Evolutionary conservation across 2,888 invertebrate species (phyloP), one percentile per base, ranked within the genome.

Genomic region (Sarcophaga subvicina): DNA sequence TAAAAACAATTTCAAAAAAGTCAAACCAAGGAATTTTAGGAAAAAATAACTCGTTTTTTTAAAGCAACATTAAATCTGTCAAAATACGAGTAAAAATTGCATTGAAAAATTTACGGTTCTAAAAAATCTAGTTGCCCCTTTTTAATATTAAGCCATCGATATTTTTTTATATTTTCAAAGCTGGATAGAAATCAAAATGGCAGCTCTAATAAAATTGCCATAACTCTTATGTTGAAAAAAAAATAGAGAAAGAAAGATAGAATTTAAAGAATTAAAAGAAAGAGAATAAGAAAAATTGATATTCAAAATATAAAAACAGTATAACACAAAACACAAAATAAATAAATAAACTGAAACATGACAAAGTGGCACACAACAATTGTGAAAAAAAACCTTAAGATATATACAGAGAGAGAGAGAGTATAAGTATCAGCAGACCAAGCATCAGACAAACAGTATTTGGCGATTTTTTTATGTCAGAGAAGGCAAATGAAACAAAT

Each of bases 181-280:
- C 79, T 82, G 82, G 79, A 86, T 25, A 76, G 63, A 79, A 86
- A 76, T 82, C 82, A 79, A 79, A 86, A 70, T 70, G 67, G 49
- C 79, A 82, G 76, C 62, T 47, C 82, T 79, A 85, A 85, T 82
- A 82, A 76, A 86, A 75, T 86, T 66, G 73, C 75, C 62, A 70
- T 81, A 82, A 81, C 75, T 78, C 71, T 73, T 72, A 62, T 80
- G 75, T 49, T 66, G 47, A 62, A 67, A 37, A 71, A n/a, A 27
- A 37, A 59, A 76, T 47, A 66, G 3, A 5, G 6, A 60, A 45
- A 47, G 37, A 75, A 22, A 17, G 54, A 47, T 27, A 25, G 59
- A 66, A 22, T 66, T 49, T 25, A 67, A 76, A n/a, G 6, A 62
- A 62, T 20, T 49, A 76, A 59, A 59, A 76, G 54, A 54, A 17